phyloP scores from a whole-genome alignment of 1,140 invertebrate genomes.

The Chrysopa pallens region DNA sequence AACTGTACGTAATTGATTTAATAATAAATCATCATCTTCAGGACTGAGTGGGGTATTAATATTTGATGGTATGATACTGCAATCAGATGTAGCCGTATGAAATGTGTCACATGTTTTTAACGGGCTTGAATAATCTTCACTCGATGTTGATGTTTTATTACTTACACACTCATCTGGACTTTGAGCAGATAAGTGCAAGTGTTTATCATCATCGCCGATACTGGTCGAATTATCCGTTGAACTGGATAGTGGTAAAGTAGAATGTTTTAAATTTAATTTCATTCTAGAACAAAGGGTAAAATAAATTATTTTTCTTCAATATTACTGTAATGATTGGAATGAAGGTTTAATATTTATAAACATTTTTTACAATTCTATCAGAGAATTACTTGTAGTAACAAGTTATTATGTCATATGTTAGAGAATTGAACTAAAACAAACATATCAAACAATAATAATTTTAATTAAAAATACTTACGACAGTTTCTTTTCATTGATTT shows the following conservation, averaged over 20 bases:
- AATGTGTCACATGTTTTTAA: slow-evolving; percentile 46
- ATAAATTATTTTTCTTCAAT: too few species aligned
- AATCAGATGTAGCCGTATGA: slow-evolving; percentile 45
- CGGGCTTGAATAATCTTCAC: slow-evolving; percentile 18
- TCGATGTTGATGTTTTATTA: slow-evolving; percentile 11
- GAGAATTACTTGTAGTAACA: too few species aligned
- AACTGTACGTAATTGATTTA: not conserved
- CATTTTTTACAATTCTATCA: too few species aligned
- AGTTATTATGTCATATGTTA: too few species aligned
- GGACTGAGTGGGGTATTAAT: not conserved
- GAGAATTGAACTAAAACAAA: too few species aligned
- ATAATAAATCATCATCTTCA: not conserved
- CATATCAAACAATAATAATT: too few species aligned
- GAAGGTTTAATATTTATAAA: too few species aligned
- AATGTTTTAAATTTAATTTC: slow-evolving; percentile 19
- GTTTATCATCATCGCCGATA: not conserved
- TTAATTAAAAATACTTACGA: slow-evolving; percentile 16
- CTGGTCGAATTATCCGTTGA: not conserved
- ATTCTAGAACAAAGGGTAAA: slow-evolving; percentile 4
- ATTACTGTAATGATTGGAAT: slow-evolving; percentile 12
- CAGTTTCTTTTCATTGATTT: slow-evolving; percentile 25
- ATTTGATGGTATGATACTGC: slow-evolving; percentile 5
- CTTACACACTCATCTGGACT: too few species aligned
- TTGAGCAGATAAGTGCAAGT: not conserved
- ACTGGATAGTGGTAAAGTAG: slow-evolving; percentile 5